Evolutionary conservation across 2,797 vertebrate species (phyloP), one percentile per base, ranked within the genome.

Genomic region (Darevskia mixta): DNA sequence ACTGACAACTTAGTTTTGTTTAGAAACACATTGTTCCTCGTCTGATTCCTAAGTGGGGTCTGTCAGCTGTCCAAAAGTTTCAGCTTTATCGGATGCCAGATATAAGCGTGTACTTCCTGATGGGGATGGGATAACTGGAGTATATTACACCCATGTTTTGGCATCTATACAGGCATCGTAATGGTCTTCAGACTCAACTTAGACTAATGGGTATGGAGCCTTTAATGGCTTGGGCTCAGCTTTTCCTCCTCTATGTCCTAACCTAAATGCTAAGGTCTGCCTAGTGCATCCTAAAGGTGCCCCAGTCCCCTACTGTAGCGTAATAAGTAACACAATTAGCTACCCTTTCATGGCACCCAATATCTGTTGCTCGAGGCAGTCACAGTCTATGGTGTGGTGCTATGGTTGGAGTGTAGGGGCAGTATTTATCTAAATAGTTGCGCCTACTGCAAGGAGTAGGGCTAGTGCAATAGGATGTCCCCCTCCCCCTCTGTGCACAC

Each of bases 1-100:
- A 67, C 76, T 85, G 66, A 72, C 66, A 58, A 1, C 67, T 88
- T 66, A 73, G 75, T 55, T 64, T 8, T 87, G 38, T 91, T 86
- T 43, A 87, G 20, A 75, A 64, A 32, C 76, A 45, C 81, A 69
- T 71, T 49, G 29, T 71, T 83, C 41, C 43, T 83, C 29, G 66
- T 15, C 9, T 82, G 13, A 41, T 71, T 83, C 29, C 66, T 71
- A 71, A 49, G 38, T 69, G 29, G 8, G 81, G 1, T 49, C 66
- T 71, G 38, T 82, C 41, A 18, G 2, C 64, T 41, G 9, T 83
- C 66, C 38, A 69, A 25, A 71, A 32, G 9, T 83, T 83, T 83
- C 29, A 32, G 77, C 49, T 79, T 5, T 41, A 79, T 32, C 29
- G 29, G 41, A 83, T 71, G 41, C 8, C 41, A 83, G 45, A 45